A percentile compares a stretch with the other conserved stretches of the same genome.
phyloP scores from a whole-genome alignment of 2,113 vertebrate genomes.

The Phyllostomus discolor region DNA sequence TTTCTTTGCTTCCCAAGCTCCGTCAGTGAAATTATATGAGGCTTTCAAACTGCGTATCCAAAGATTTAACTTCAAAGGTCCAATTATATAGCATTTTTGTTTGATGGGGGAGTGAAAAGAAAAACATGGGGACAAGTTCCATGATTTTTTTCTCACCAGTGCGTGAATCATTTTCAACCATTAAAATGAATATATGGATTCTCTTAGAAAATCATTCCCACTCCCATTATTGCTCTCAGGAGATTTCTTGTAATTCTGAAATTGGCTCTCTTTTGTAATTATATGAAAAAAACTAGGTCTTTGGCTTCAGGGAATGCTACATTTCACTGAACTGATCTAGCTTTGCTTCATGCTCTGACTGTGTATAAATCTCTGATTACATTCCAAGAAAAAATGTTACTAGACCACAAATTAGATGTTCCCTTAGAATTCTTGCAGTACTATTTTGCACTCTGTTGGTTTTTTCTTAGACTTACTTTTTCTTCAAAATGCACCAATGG shows the following conservation, averaged over 20 bases:
- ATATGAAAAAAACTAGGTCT: background rate
- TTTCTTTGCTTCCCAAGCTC: background rate
- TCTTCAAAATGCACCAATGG: background rate
- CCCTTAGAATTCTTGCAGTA: background rate
- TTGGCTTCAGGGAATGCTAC: background rate
- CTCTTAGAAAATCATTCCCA: background rate
- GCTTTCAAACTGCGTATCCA: conserved; percentile 21
- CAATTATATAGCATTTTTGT: conserved; percentile 31
- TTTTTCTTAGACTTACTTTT: background rate
- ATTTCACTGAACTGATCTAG: background rate
- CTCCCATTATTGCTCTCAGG: background rate
- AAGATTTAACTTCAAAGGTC: conserved; percentile 34
- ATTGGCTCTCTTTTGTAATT: background rate
- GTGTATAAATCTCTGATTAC: background rate
- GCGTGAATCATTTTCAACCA: background rate
- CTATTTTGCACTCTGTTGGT: background rate
- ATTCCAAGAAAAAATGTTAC: background rate
- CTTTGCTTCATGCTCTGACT: background rate
- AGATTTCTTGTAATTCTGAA: background rate
- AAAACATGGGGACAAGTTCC: background rate
- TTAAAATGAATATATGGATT: conserved; percentile 20
- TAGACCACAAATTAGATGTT: background rate
- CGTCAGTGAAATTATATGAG: conserved; percentile 48
- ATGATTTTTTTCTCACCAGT: background rate
- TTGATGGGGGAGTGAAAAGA: conserved; percentile 6